These are phyloP conservation scores for Oryzias curvinotus DNA, from an alignment of 2,113 vertebrate genomes.

Conservation along the genomic window DNA sequence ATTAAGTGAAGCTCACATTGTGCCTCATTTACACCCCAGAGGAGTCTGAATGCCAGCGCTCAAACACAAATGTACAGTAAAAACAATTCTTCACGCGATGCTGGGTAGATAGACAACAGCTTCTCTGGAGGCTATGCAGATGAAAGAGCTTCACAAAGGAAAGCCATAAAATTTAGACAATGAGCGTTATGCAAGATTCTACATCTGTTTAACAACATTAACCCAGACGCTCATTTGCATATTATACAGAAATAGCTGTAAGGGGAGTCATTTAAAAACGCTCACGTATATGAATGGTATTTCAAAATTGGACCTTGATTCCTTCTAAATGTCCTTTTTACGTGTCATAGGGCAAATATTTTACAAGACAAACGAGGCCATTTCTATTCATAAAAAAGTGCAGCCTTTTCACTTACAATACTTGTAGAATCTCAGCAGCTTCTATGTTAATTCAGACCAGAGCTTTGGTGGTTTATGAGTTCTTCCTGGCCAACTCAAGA, in stretches of 20 bases:
- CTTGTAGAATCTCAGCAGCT: too few species aligned
- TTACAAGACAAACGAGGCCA: too few species aligned
- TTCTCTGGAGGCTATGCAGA: constrained; percentile 5
- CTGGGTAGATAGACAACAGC: constrained; percentile 7
- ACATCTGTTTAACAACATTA: constrained; percentile 2
- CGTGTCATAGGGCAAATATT: too few species aligned
- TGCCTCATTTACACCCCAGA: constrained; percentile 28
- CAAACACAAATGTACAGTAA: constrained; percentile 14
- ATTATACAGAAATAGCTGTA: constrained; percentile 2
- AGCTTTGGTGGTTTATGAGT: too few species aligned
- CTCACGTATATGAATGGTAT: background rate
- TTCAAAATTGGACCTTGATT: background rate
- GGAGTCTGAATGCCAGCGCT: background rate
- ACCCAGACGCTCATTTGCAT: constrained; percentile 3
- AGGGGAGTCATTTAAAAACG: background rate
- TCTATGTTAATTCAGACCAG: too few species aligned
- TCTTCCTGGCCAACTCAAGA: too few species aligned
- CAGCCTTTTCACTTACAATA: too few species aligned
- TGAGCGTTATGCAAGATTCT: background rate
- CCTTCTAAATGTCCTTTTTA: background rate
- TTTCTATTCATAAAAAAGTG: too few species aligned
- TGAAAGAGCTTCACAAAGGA: constrained; percentile 8
- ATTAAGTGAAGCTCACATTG: constrained; percentile 55
- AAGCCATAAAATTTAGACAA: constrained; percentile 12
- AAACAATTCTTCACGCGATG: constrained; percentile 8